Base-by-base conservation (phyloP, 1,140 invertebrate species). In the Euura lappo region DNA sequence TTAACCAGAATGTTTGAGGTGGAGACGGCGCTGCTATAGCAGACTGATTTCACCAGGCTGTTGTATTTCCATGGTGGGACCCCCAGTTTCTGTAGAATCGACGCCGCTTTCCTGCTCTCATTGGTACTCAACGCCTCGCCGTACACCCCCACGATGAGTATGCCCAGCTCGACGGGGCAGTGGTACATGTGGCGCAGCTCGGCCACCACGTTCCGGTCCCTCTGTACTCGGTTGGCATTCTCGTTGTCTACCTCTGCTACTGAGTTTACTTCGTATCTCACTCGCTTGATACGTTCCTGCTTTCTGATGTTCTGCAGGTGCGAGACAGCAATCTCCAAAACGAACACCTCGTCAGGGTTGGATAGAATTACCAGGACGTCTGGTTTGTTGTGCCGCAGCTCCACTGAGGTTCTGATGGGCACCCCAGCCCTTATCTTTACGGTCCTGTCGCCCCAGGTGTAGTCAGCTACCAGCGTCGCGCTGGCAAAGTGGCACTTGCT, bases 351-450 rank as follows among this genome's bases (percentile, higher is more conserved):
- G 1, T 13, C 6, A 42, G 6, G 6, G 6, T n/a, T 43, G 1
- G 66, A 28, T 43, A 28, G 66, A 8, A 68, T 42, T 1, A 28
- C 28, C 28, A 28, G 28, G 28, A 51, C n/a, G 2, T 51, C 47
- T 2, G 47, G 2, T n/a, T n/a, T 51, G 2, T 51, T 51, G 11
- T 51, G 47, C 1, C n/a, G 11, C 47, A 69, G 68, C 13, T 44
- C n/a, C 11, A 6, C 5, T 6, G 43, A 28, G 6, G 68, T 69
- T 44, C 45, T 28, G 5, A 69, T 13, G 8, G 43, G 43, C 8
- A 46, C 45, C 11, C 68, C 68, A 10, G 68, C 68, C 45, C n/a
- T 42, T 44, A 69, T 69, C 45, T 46, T 69, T 3, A 69, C 45
- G 8, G 11, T 5, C 44, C 68, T n/a, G 2, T 69, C 10, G 6